Evolutionary conservation across 2,797 vertebrate species (phyloP).

Genomic region (Oryzias dopingdopingensis): DNA sequence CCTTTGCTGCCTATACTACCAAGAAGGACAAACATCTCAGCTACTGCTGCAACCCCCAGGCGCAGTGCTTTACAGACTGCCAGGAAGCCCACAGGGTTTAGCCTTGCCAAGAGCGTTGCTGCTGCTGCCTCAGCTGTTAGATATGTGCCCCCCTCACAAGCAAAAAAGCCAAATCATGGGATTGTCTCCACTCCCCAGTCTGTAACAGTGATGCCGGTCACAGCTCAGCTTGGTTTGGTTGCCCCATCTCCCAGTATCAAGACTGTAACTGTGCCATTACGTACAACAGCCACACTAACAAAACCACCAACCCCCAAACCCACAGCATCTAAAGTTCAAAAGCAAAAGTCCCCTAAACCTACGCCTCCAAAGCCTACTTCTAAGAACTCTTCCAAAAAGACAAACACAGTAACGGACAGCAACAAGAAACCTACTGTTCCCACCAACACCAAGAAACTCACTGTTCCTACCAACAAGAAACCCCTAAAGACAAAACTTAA

Average conservation of each 20-base stretch:
- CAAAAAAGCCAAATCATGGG: slow-evolving; percentile 51
- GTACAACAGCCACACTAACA: slow-evolving; percentile 50
- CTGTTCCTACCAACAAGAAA: slow-evolving; percentile 32
- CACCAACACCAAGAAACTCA: slow-evolving; percentile 49
- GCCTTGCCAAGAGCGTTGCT: slow-evolving; percentile 64
- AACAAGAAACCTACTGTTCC: slow-evolving; percentile 65
- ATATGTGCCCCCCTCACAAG: slow-evolving; percentile 53
- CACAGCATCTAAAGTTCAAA: slow-evolving; percentile 30
- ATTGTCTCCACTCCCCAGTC: slow-evolving; percentile 40
- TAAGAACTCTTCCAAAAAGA: slow-evolving; percentile 50
- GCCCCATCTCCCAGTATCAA: slow-evolving; percentile 46
- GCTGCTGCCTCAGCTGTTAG: slow-evolving; percentile 73
- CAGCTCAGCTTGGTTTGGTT: slow-evolving; percentile 51
- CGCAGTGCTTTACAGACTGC: slow-evolving; percentile 44
- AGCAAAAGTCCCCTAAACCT: slow-evolving; percentile 49
- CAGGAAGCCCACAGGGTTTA: slow-evolving; percentile 66
- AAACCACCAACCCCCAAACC: slow-evolving; percentile 46
- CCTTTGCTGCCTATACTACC: slow-evolving; percentile 81
- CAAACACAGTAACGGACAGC: slow-evolving; percentile 24
- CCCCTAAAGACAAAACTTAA: slow-evolving; percentile 54
- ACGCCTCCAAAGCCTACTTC: slow-evolving; percentile 51
- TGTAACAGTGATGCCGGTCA: slow-evolving; percentile 50
- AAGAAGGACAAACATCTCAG: slow-evolving; percentile 70
- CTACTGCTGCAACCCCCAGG: slow-evolving; percentile 56
- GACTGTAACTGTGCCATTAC: slow-evolving; percentile 66